Base-by-base conservation (phyloP, 2,888 invertebrate genomes). In the Corythucha ciliata region DNA sequence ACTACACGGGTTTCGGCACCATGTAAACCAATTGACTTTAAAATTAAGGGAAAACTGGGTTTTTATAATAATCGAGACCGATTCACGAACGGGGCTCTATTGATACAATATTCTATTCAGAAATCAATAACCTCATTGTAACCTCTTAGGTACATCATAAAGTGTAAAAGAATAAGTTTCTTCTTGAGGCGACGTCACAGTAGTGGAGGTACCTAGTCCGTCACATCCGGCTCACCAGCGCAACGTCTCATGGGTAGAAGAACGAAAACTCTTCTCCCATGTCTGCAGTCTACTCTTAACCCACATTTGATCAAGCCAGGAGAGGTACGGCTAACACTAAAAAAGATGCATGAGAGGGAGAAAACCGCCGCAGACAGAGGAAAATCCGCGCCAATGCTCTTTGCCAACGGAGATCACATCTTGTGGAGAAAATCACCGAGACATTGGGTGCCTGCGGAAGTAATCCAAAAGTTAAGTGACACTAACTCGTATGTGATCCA, bases 231-330 rank as follows among this genome's bases (percentile, higher is more conserved):
- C 5, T 47, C 47, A 14, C 47, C 47, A n/a, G 47, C 24, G 5
- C 48, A 48, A 12, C n/a, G 48, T 5, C 40, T 48, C n/a, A 48
- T 40, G 40, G 48, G 48, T 14, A 25, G 40, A 24, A 24, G 40
- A 22, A 39, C 48, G 10, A 22, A 39, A 37, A 48, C 40, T 22
- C 22, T 39, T 12, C 39, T 48, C 7, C 48, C 48, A 8, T 10
- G 14, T 4, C 45, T 45, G 27, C 5, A 29, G 8, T 14, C 29
- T 8, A 45, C 10, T 29, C 18, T 45, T 12, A 4, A 26, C 4
- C 42, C 42, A 7, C 4, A 16, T 12, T 18, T 42, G 6, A 42
- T 42, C n/a, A 14, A 45, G 4, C 45, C 45, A 6, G 7, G n/a
- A 16, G 45, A 45, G 20, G 45, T 45, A 6, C 45, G 32, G 5